Conservation (phyloP, 1,140 invertebrate genomes). For the Drosophila quadrilineata region DNA sequence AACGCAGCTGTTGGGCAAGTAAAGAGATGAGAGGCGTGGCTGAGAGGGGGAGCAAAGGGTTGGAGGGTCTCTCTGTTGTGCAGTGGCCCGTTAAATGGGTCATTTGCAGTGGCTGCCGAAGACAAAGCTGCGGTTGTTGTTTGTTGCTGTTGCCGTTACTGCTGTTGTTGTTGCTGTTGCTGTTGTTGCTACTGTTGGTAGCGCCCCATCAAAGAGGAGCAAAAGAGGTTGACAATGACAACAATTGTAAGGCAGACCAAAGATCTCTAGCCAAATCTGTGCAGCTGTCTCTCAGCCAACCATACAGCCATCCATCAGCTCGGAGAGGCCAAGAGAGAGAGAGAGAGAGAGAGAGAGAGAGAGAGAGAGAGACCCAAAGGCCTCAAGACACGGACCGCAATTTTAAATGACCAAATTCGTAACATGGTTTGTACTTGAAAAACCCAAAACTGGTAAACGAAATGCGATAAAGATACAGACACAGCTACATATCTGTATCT, state of each 20-base stretch:
- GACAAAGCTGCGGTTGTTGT: slow-evolving; percentile 63
- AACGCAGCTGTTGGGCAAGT: no score
- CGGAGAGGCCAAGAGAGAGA: slow-evolving; percentile 42
- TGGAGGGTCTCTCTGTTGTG: no score
- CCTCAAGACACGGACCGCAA: no score
- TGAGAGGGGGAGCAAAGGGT: no score
- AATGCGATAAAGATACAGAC: slow-evolving; percentile 53
- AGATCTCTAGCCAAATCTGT: slow-evolving; percentile 5
- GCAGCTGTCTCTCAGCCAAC: neutral
- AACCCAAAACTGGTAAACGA: slow-evolving; percentile 66
- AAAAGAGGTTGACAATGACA: slow-evolving; percentile 72
- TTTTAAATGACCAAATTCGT: slow-evolving; percentile 78
- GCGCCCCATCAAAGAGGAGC: slow-evolving; percentile 67
- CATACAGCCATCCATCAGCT: slow-evolving; percentile 38
- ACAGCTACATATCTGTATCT: neutral
- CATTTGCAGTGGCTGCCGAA: slow-evolving; percentile 54
- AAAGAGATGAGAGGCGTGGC: neutral
- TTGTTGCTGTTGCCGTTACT: slow-evolving; percentile 17
- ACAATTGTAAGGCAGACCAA: slow-evolving; percentile 56
- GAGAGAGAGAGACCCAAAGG: no score
- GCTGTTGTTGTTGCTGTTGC: slow-evolving; percentile 10
- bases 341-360: no score
- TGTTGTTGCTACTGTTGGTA: slow-evolving; percentile 33
- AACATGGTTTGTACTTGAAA: slow-evolving; percentile 77
- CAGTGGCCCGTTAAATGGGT: slow-evolving; percentile 75